phyloP scores from a whole-genome alignment of 2,113 vertebrate species.

The Raphicerus campestris region DNA sequence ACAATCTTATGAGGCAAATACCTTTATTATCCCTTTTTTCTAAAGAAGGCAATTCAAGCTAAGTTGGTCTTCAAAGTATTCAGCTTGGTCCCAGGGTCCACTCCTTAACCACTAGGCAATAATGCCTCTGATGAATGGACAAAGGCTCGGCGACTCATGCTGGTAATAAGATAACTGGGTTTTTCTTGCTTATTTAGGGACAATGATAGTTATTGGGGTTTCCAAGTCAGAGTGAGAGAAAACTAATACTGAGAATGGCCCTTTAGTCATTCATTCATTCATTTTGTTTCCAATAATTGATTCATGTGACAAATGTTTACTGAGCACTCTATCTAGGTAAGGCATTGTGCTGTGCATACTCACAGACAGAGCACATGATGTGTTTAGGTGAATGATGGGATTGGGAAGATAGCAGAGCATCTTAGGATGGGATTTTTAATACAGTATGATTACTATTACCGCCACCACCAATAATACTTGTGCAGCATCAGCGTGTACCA shows the following conservation, averaged over 20 bases:
- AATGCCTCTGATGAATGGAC: neutral
- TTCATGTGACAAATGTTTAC: neutral
- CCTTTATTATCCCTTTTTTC: neutral
- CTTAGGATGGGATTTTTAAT: neutral
- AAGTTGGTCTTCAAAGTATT: neutral
- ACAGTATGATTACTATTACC: too few species aligned
- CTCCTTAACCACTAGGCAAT: neutral
- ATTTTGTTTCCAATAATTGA: neutral
- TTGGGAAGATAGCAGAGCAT: fast-evolving
- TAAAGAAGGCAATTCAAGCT: neutral
- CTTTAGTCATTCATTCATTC: neutral
- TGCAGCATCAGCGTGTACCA: neutral
- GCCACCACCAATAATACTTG: neutral
- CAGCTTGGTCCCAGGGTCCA: neutral
- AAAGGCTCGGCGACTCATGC: neutral
- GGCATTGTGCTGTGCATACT: neutral
- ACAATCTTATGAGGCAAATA: neutral
- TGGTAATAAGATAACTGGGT: neutral
- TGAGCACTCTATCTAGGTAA: neutral
- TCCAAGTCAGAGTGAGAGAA: neutral
- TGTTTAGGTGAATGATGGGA: too few species aligned
- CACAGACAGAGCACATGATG: fast-evolving
- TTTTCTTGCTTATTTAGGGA: neutral
- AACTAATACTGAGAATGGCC: neutral
- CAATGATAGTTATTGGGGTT: neutral